Evolutionary conservation across 2,113 vertebrate species (phyloP).

Genomic region (Zingel zingel): DNA sequence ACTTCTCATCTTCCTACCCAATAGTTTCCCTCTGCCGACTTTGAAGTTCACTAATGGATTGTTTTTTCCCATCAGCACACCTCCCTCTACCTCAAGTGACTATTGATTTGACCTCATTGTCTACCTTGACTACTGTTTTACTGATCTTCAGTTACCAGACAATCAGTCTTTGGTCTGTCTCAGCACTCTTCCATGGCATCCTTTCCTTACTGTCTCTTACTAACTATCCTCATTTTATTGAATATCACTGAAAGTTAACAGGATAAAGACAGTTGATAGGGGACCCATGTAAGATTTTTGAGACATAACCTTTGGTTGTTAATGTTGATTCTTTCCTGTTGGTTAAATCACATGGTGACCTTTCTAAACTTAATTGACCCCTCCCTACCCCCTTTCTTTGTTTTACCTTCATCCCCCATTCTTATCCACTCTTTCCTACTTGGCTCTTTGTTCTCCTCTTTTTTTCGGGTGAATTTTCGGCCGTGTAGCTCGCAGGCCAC

Average conservation of each 20-base stretch:
- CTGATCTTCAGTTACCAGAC: constrained; percentile 53
- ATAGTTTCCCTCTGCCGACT: constrained; percentile 48
- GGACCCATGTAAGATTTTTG: constrained; percentile 62
- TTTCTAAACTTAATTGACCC: constrained; percentile 59
- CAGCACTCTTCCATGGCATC: constrained; percentile 59
- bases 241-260: constrained; percentile 15
- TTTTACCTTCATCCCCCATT: constrained; percentile 56
- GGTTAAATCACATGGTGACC: constrained; percentile 80
- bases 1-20: constrained; percentile 32
- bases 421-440: constrained; percentile 67
- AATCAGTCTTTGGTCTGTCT: constrained; percentile 63
- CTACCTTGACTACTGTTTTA: constrained; percentile 51
- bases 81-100: constrained; percentile 45
- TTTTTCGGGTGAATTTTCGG: constrained; percentile 69
- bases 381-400: constrained; percentile 33
- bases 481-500: constrained; percentile 88
- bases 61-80: constrained; percentile 70
- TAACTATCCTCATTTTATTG: constrained; percentile 4
- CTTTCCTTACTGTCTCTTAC: constrained; percentile 28
- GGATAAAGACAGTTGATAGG: constrained; percentile 44
- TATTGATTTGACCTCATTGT: constrained; percentile 71
- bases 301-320: constrained; percentile 62
- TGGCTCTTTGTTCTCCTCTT: constrained; percentile 65
- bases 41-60: constrained; percentile 70
- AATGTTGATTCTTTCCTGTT: constrained; percentile 70